These are phyloP conservation scores for Lophura nycthemera DNA, from an alignment of 2,113 vertebrate genomes.

Conservation along the genomic window DNA sequence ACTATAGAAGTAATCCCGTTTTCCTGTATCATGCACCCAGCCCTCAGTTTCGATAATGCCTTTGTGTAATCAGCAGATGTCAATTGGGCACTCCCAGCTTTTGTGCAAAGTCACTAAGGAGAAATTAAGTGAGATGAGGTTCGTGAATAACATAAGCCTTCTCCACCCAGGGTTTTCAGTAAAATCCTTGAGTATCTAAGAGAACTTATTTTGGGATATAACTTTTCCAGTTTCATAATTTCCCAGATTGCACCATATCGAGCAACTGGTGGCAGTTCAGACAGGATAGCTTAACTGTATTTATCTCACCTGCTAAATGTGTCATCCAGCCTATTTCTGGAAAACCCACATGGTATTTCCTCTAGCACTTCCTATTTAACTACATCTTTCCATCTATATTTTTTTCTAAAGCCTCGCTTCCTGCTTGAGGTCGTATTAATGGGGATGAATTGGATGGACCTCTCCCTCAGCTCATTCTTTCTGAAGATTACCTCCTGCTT, in stretches of 20 bases:
- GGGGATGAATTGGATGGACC: neutral
- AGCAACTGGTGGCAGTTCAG: neutral
- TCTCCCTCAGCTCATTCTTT: neutral
- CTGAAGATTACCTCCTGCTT: neutral
- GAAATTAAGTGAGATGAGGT: neutral
- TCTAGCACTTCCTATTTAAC: constrained; percentile 8
- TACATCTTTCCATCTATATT: neutral
- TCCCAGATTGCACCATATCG: neutral
- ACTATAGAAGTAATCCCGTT: neutral
- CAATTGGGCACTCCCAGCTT: constrained; percentile 15
- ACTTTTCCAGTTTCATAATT: neutral
- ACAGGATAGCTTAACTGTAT: neutral
- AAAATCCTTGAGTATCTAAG: neutral
- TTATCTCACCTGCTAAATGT: neutral
- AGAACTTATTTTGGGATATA: neutral
- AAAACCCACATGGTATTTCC: constrained; percentile 1
- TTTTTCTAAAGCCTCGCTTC: neutral
- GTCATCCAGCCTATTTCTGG: constrained; percentile 4
- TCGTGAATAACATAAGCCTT: neutral
- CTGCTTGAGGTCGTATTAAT: neutral
- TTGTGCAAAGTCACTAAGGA: neutral
- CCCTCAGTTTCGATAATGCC: neutral
- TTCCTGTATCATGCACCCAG: neutral
- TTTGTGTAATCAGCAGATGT: constrained; percentile 9
- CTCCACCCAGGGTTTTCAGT: neutral